Evolutionary conservation across 2,113 vertebrate species (phyloP), one percentile per base, ranked within the genome.

Genomic region (Tupaia tana): DNA sequence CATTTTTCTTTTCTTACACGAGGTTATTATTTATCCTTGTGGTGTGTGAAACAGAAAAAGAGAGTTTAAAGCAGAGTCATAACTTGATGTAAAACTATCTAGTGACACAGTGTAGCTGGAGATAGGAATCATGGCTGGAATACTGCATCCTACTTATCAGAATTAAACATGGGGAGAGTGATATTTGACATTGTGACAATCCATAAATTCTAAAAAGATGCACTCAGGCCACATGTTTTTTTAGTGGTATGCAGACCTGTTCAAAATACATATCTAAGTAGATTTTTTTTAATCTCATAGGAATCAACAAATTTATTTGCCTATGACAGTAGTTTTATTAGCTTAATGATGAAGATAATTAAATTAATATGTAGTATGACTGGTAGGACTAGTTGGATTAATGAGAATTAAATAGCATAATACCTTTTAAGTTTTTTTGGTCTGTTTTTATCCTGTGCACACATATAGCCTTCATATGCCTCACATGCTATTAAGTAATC

Each of bases 11-110:
- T 66, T 34, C 24, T 95, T 94, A 56, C 2, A 93, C 1, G 1
- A 96, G 43, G 10, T 95, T 91, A 59, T 96, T 85, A 97, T 96
- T 97, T 97, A 91, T 97, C 69, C 74, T 52, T 88, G 15, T 86
- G 31, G 54, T 27, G 31, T 80, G 61, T 93, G 94, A 97, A 97
- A 92, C 74, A 96, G 31, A 13, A 12, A 87, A 93, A 92, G 29
- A 85, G 0, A 43, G 3, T 96, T 34, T 90, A 96, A 96, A 96
- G 81, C 15, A 67, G 70, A 75, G 89, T 6, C 31, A 95, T 93
- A 93, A 69, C 43, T 82, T 0, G 0, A 95, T 64, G 61, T 96
- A 96, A 93, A 97, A 58, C 84, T 93, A 71, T 83, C 64, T 80
- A 71, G 58, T 96, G 92, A 85, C 69, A 97, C 83, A 95, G 22